These are phyloP conservation scores for Diglossa brunneiventris DNA, from an alignment of 2,113 vertebrate genomes.

Conservation along the genomic window DNA sequence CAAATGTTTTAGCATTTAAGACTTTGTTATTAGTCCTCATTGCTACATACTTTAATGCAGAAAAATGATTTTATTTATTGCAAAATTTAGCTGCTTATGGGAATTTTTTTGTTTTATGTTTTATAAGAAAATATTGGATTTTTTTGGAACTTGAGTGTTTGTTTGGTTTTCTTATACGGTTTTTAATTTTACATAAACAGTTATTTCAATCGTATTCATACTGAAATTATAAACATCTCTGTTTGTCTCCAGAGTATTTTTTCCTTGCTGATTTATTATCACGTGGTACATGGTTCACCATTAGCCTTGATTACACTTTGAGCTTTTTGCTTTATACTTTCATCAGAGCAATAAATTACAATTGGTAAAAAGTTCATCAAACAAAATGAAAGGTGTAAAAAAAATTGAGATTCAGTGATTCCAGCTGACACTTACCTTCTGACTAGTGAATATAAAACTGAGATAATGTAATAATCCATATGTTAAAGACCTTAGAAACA, in stretches of 20 bases:
- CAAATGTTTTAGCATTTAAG: neutral
- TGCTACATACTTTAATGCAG: neutral
- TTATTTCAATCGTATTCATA: conserved; percentile 17
- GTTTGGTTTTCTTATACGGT: neutral
- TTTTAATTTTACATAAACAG: conserved; percentile 35
- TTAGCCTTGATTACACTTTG: conserved; percentile 36
- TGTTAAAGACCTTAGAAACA: neutral
- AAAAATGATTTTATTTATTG: neutral
- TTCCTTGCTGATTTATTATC: conserved; percentile 23
- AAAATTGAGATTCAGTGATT: neutral
- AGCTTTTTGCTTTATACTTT: conserved; percentile 22
- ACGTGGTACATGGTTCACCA: neutral
- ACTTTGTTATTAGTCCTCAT: neutral
- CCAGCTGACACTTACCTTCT: conserved; percentile 50
- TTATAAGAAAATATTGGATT: neutral
- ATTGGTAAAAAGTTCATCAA: neutral
- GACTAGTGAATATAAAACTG: conserved; percentile 38
- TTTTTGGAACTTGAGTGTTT: neutral
- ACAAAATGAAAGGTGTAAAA: conserved; percentile 2
- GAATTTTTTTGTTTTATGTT: neutral
- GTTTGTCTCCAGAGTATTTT: conserved; percentile 20
- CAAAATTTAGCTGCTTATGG: neutral
- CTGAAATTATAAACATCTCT: neutral
- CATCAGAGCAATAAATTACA: conserved; percentile 28
- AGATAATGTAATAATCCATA: conserved; percentile 45